Percentiles rank a stretch among this genome's conserved stretches.
phyloP scores from a whole-genome alignment of 2,797 vertebrate genomes.

The Podarcis lilfordi region DNA sequence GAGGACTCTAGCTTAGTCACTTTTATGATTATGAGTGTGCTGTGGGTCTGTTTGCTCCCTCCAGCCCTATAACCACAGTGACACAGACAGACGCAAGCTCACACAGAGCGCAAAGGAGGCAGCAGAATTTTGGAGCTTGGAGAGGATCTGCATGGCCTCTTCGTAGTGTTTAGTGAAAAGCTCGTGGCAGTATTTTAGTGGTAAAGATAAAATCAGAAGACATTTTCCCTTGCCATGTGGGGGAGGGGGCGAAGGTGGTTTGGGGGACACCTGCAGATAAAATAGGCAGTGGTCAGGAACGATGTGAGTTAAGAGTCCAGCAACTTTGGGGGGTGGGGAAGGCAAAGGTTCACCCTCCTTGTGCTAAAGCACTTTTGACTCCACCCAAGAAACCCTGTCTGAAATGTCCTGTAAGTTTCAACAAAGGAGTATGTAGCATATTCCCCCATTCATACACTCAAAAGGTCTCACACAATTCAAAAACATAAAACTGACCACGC shows the following conservation, averaged over 20 bases:
- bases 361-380: background rate
- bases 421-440: too few species aligned
- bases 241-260: too few species aligned
- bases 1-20: too few species aligned
- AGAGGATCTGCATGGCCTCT: constrained; percentile 19
- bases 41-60: too few species aligned
- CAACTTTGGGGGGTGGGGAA: too few species aligned
- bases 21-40: background rate
- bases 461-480: constrained; percentile 51
- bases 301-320: too few species aligned
- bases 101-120: background rate
- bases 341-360: constrained; percentile 15
- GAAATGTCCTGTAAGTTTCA: background rate
- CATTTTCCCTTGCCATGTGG: background rate
- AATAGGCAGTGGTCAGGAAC: too few species aligned
- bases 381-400: background rate
- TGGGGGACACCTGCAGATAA: too few species aligned
- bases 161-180: constrained; percentile 62
- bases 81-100: too few species aligned
- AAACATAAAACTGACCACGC: constrained; percentile 34
- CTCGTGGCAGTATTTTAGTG: background rate
- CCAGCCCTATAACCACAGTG: background rate
- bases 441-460: rapidly evolving
- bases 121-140: background rate
- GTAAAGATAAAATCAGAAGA: background rate